A percentile compares a stretch with the other conserved stretches of the same genome.
These are phyloP conservation scores for Pteronura brasiliensis DNA, from an alignment of 2,113 vertebrate species.

Conservation along the genomic window DNA sequence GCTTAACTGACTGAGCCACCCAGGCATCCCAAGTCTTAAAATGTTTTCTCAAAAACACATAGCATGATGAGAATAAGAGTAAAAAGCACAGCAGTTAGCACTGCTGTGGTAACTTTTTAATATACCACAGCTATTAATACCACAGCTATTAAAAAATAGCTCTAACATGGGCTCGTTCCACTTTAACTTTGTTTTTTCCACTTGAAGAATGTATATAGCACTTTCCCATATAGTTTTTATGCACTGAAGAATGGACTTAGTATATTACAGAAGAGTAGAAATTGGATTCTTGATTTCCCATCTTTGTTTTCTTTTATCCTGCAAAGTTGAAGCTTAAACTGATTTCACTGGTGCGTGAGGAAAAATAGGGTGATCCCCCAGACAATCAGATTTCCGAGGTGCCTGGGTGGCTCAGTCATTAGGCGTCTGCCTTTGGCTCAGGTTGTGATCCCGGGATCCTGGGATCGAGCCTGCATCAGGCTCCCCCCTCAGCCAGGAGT, in stretches of 20 bases:
- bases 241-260: constrained; percentile 39
- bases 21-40: too few species aligned
- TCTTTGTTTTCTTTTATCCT: constrained; percentile 41
- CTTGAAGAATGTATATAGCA: constrained; percentile 62
- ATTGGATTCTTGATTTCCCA: constrained; percentile 68
- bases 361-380: constrained; percentile 67
- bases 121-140: too few species aligned
- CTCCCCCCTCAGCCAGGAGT: too few species aligned
- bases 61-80: constrained; percentile 50
- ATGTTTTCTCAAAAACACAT: background rate
- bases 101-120: too few species aligned
- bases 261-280: constrained; percentile 64
- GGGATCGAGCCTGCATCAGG: too few species aligned
- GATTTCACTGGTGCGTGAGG: constrained; percentile 73
- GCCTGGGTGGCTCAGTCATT: too few species aligned
- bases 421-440: too few species aligned
- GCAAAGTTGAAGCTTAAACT: constrained; percentile 35
- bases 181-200: constrained; percentile 63
- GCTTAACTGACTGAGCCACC: too few species aligned
- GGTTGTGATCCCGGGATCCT: too few species aligned
- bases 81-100: constrained; percentile 74
- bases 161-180: constrained; percentile 48
- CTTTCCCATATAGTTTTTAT: constrained; percentile 63
- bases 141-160: constrained; percentile 26
- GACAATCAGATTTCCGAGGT: constrained; percentile 63